A percentile compares a stretch with the other conserved stretches of the same genome.
Evolutionary conservation across 2,113 vertebrate species (phyloP).

Genomic region (Grammatotria lemairii): DNA sequence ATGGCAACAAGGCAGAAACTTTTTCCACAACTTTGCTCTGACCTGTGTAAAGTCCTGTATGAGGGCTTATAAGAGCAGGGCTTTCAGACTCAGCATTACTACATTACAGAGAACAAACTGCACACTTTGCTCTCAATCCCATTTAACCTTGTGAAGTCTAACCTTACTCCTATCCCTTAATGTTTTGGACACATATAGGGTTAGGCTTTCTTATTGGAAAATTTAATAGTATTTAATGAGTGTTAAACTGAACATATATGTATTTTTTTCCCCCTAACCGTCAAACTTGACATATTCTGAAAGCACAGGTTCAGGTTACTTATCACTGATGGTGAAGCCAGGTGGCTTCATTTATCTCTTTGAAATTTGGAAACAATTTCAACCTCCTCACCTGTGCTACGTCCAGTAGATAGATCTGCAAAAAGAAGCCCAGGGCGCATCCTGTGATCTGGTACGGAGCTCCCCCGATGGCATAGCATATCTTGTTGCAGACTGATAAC

Average conservation of each 20-base stretch:
- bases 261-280: rapidly evolving
- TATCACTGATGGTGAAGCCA: background rate
- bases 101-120: background rate
- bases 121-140: background rate
- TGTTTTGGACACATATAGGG: background rate
- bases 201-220: background rate
- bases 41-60: background rate
- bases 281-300: background rate
- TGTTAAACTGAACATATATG: background rate
- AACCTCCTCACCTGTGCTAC: constrained; percentile 83
- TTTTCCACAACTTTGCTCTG: background rate
- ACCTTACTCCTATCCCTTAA: background rate
- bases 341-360: background rate
- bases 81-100: background rate
- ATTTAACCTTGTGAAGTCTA: background rate
- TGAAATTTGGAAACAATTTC: background rate
- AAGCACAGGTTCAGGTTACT: background rate
- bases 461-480: constrained; percentile 91
- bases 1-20: background rate
- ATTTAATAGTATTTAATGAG: background rate
- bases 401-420: constrained; percentile 92
- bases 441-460: constrained; percentile 96
- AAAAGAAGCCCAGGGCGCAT: constrained; percentile 91
- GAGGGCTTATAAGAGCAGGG: background rate
- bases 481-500: constrained; percentile 85